Conservation (phyloP, 2,113 vertebrate species). For the Corynorhinus townsendii region DNA sequence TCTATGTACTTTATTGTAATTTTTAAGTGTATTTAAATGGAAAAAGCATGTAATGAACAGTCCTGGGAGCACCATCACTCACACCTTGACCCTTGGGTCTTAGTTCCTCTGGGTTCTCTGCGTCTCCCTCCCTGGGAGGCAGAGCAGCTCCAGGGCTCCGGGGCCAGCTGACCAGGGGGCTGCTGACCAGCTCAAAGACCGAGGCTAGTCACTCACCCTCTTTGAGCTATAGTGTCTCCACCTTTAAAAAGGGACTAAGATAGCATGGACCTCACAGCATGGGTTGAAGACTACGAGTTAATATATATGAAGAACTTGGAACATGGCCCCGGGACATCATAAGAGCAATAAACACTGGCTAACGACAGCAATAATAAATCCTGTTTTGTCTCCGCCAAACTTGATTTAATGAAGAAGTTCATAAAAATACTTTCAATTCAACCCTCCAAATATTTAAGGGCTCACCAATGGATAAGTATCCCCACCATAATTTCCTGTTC, state of each 20-base stretch:
- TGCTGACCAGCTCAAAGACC: neutral
- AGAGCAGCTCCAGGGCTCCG: neutral
- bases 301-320: neutral
- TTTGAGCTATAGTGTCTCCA: neutral
- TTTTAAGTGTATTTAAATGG: neutral
- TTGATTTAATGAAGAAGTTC: neutral
- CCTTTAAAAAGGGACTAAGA: neutral
- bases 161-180: neutral
- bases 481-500: neutral
- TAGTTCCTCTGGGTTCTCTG: neutral
- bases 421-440: neutral
- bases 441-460: neutral
- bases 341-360: neutral
- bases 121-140: neutral
- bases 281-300: neutral
- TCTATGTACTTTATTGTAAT: neutral
- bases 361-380: neutral
- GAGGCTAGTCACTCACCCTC: neutral
- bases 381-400: neutral
- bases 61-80: no score
- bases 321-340: neutral
- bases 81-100: neutral
- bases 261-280: rapidly evolving
- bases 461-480: neutral
- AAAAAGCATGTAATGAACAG: neutral